Evolutionary conservation across 2,797 vertebrate species (phyloP).

Genomic region (Lacerta bilineata): DNA sequence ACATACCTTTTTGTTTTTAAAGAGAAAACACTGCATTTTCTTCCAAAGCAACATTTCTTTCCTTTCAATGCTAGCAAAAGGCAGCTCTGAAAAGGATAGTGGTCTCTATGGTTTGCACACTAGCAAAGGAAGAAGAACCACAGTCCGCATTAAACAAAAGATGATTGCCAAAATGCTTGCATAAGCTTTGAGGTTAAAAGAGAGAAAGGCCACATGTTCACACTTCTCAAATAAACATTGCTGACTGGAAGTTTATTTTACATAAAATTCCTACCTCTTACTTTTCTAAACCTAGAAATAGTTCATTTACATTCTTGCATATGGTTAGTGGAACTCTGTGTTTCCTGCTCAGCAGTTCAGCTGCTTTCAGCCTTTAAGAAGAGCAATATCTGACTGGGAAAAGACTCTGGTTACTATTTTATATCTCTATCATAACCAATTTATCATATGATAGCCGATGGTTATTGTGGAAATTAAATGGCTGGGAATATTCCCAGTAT

Average conservation of each 20-base stretch:
- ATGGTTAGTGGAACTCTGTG: background rate
- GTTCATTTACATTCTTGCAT: constrained; percentile 8
- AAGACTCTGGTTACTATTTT: background rate
- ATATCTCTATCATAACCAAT: background rate
- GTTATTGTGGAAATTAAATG: background rate
- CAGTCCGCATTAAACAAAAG: background rate
- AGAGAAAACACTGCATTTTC: background rate
- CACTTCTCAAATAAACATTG: constrained; percentile 42
- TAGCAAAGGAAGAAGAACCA: background rate
- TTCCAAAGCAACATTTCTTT: background rate
- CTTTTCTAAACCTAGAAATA: constrained; percentile 19
- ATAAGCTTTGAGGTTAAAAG: constrained; percentile 38
- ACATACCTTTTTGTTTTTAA: background rate
- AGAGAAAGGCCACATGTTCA: constrained; percentile 5
- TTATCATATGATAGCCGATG: background rate
- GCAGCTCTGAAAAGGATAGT: background rate
- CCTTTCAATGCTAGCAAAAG: background rate
- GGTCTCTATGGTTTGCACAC: background rate
- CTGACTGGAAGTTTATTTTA: constrained; percentile 50
- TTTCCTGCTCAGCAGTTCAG: background rate
- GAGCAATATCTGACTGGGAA: background rate
- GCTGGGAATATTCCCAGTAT: background rate
- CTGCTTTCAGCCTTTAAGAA: constrained; percentile 9
- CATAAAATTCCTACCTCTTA: constrained; percentile 38
- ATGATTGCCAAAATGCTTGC: constrained; percentile 38